Conservation (phyloP, 2,113 vertebrate genomes). For the Eublepharis macularius region DNA sequence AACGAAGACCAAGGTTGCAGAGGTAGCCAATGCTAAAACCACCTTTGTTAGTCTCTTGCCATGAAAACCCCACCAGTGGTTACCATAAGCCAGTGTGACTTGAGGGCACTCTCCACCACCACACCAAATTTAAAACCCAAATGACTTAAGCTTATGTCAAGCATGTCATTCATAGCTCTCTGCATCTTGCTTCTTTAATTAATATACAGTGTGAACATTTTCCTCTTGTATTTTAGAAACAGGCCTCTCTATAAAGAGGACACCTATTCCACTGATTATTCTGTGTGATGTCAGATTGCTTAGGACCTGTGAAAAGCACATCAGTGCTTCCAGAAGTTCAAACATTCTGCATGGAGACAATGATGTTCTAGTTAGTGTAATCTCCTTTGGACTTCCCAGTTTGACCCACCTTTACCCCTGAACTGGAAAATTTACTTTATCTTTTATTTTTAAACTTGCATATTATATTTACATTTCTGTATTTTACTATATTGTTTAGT, state of each 20-base stretch:
- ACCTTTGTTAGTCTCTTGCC: no score
- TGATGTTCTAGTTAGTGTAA: background rate
- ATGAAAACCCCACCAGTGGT: no score
- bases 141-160: background rate
- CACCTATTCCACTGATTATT: background rate
- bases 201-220: background rate
- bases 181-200: background rate
- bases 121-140: background rate
- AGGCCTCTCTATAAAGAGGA: background rate
- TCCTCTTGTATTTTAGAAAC: fast-evolving
- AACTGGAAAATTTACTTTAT: background rate
- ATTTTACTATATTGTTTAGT: no score
- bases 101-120: no score
- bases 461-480: background rate
- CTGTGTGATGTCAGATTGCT: background rate
- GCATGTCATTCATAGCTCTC: no score
- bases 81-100: no score
- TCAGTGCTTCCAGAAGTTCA: background rate
- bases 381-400: background rate
- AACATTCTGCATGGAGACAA: background rate
- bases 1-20: no score
- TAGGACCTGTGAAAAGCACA: background rate
- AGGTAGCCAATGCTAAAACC: no score
- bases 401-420: background rate
- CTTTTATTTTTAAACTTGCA: background rate